Evolutionary conservation across 2,888 invertebrate genomes (phyloP).

Genomic region (Beris chalybata): DNA sequence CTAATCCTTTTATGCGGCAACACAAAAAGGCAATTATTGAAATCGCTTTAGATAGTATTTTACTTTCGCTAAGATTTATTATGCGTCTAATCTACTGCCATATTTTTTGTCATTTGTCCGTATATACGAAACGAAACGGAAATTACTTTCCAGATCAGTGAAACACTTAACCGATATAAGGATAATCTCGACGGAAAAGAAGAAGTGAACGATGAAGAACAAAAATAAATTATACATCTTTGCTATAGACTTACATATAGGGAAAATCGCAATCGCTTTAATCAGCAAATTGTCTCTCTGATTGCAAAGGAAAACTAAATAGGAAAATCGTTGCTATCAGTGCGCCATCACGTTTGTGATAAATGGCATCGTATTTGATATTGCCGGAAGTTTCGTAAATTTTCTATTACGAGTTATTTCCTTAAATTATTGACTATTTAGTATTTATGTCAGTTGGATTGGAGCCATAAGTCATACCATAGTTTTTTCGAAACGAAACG

Average conservation of each 20-base stretch:
- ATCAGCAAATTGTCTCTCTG: conserved; percentile 5
- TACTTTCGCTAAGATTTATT: conserved; percentile 18
- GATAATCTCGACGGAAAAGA: neutral
- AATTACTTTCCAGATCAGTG: conserved; percentile 26
- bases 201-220: neutral
- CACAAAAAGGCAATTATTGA: conserved; percentile 26
- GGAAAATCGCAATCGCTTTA: conserved; percentile 7
- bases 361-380: conserved; percentile 25
- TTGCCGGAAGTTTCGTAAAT: neutral
- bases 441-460: too few species aligned
- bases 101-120: conserved; percentile 26
- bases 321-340: conserved; percentile 19
- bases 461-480: too few species aligned
- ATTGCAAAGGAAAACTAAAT: conserved; percentile 4
- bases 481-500: too few species aligned
- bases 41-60: conserved; percentile 11
- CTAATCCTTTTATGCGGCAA: conserved; percentile 24
- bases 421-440: too few species aligned
- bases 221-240: neutral
- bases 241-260: neutral
- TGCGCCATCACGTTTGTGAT: conserved; percentile 26
- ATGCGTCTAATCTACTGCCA: conserved; percentile 17
- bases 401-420: conserved; percentile 4
- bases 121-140: conserved; percentile 10
- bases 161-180: neutral